These are phyloP conservation scores for Conopomorpha cramerella DNA, from an alignment of 1,140 invertebrate species.

Conservation along the genomic window DNA sequence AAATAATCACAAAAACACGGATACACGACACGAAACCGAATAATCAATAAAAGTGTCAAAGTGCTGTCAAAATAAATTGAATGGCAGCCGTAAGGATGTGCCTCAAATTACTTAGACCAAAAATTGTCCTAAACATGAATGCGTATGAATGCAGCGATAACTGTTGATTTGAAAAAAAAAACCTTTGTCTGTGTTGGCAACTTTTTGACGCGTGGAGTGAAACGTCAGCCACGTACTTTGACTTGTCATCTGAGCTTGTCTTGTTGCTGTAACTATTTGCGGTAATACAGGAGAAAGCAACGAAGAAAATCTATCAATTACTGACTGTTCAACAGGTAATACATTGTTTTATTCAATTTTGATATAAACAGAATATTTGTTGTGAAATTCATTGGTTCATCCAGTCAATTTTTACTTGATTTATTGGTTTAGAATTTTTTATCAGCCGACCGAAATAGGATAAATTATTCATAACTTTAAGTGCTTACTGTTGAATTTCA, in stretches of 20 bases:
- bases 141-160: conserved; percentile 15
- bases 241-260: conserved; percentile 23
- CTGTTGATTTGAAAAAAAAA: conserved; percentile 1
- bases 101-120: too few species aligned
- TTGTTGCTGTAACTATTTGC: conserved; percentile 2
- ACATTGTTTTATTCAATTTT: not conserved
- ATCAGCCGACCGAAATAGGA: too few species aligned
- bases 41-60: too few species aligned
- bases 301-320: not conserved
- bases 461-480: not conserved
- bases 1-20: not conserved
- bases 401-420: too few species aligned
- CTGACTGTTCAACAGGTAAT: not conserved
- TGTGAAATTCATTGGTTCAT: not conserved
- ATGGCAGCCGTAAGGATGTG: too few species aligned
- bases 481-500: conserved; percentile 28
- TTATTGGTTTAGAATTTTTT: too few species aligned
- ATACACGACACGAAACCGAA: too few species aligned
- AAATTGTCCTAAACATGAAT: too few species aligned
- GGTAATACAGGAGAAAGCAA: not conserved
- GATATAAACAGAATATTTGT: not conserved
- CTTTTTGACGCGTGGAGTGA: conserved; percentile 47
- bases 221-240: conserved; percentile 51
- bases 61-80: too few species aligned
- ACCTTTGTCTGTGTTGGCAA: conserved; percentile 18